phyloP scores from a whole-genome alignment of 2,888 invertebrate genomes.

The Mactromeris polynyma region DNA sequence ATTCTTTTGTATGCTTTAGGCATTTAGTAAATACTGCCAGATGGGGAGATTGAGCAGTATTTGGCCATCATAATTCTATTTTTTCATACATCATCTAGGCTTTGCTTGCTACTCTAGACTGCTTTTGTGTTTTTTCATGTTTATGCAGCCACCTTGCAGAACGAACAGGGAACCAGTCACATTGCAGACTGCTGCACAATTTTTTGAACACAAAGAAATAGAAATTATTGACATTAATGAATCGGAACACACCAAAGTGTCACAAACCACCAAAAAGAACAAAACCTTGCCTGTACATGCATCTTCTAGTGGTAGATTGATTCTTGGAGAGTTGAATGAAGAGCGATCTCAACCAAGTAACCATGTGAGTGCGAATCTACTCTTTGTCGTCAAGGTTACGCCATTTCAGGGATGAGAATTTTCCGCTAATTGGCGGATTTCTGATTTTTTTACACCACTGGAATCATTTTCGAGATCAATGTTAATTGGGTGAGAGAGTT shows the following conservation, averaged over 20 bases:
- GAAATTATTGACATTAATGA: conserved; percentile 62
- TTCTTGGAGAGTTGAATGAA: conserved; percentile 56
- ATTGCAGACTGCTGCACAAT: conserved; percentile 62
- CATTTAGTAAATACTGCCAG: no score
- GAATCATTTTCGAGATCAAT: no score
- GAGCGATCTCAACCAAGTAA: conserved; percentile 32
- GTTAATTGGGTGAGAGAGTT: no score
- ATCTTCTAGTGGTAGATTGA: conserved; percentile 51
- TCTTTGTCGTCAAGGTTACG: conserved; percentile 1
- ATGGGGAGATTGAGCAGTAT: no score
- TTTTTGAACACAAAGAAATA: conserved; percentile 64
- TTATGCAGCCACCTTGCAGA: neutral
- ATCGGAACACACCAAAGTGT: conserved; percentile 24
- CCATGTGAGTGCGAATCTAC: conserved; percentile 48
- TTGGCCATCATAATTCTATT: no score
- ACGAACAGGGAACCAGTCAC: neutral
- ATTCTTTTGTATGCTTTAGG: no score
- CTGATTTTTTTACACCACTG: no score
- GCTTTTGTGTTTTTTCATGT: conserved; percentile 16
- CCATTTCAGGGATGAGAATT: no score
- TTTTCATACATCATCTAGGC: no score
- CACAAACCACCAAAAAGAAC: conserved; percentile 32
- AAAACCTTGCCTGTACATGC: conserved; percentile 23
- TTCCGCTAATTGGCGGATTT: no score
- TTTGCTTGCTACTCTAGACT: conserved; percentile 18